Base-by-base conservation (phyloP, 2,888 invertebrate species). In the Chrysolina oricalcia region DNA sequence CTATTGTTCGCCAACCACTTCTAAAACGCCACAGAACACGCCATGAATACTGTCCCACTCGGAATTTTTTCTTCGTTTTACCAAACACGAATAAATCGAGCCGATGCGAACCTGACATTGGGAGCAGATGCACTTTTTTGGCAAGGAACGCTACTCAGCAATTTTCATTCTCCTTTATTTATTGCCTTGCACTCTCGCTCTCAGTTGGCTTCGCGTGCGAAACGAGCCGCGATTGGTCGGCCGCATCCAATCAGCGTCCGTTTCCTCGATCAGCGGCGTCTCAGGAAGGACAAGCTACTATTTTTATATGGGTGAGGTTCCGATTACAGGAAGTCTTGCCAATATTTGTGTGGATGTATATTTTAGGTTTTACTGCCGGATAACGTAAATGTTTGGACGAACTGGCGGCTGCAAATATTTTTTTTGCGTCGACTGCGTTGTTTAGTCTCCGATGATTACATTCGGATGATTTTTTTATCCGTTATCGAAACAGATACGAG, bases 261-360 rank as follows among this genome's bases (percentile, higher is more conserved):
- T 70, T 76, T 74, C 76, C 78, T 76, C 73, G 48, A 72, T 59
- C 76, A 75, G 75, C 70, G 76, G 79, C 76, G 79, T 76, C 70
- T 76, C 74, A 76, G 73, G 73, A 76, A 76, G 65, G 74, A 59
- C 72, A 66, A 67, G 40, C 23, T 74, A 71, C 75, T 76, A 72
- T 78, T 78, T 76, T 70, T 62, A 62, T 76, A 63, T 21, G 23
- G 50, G 19, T 53, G 53, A 64, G 71, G 65, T 65, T 71, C 19
- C 19, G 21, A 50, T 65, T 65, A 71, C 71, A 64, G 71, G 71
- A 71, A 65, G 65, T 71, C 59, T 59, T 41, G 71, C 65, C 53
- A 65, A 71, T 71, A 56, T 68, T 68, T 68, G 50, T 68, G 50
- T 27, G 59, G 59, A 59, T 27, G 59, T 59, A 35, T 59, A 59